phyloP scores from a whole-genome alignment of 30 jellyfish, hydroid and myxozoan genomes.

The Morbakka virulenta region DNA sequence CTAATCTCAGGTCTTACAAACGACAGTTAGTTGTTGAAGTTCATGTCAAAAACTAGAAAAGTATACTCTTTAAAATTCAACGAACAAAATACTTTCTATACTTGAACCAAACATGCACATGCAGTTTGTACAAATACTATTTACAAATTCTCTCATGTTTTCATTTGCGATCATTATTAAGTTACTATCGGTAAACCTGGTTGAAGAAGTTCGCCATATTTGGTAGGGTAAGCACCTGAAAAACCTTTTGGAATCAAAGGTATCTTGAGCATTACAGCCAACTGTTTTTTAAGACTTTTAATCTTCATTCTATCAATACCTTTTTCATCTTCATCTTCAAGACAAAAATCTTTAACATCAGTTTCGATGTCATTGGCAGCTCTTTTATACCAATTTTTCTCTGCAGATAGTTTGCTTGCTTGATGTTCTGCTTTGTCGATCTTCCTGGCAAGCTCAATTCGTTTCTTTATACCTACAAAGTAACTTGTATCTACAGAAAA shows the following conservation, averaged over 20 bases:
- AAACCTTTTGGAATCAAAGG: conserved; percentile 80
- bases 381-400: conserved; percentile 54
- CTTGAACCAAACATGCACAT: too few species aligned
- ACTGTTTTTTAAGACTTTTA: conserved; percentile 24
- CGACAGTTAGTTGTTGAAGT: too few species aligned
- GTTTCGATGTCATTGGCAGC: conserved; percentile 76
- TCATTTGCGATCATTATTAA: too few species aligned
- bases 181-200: too few species aligned
- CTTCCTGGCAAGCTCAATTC: conserved; percentile 67
- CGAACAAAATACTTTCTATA: too few species aligned
- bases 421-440: conserved; percentile 78
- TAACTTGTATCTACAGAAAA: conserved; percentile 52
- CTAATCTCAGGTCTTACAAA: too few species aligned
- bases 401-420: conserved; percentile 38
- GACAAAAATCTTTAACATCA: conserved; percentile 18
- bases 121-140: too few species aligned
- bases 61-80: too few species aligned
- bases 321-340: background rate
- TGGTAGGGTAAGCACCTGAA: conserved; percentile 81
- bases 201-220: conserved; percentile 68
- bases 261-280: conserved; percentile 25
- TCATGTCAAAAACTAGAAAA: too few species aligned
- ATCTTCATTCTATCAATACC: conserved; percentile 6
- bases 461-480: conserved; percentile 56
- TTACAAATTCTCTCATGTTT: too few species aligned